Base-by-base conservation (phyloP, 2,797 vertebrate species). In the Sebastiscus albofasciatus region DNA sequence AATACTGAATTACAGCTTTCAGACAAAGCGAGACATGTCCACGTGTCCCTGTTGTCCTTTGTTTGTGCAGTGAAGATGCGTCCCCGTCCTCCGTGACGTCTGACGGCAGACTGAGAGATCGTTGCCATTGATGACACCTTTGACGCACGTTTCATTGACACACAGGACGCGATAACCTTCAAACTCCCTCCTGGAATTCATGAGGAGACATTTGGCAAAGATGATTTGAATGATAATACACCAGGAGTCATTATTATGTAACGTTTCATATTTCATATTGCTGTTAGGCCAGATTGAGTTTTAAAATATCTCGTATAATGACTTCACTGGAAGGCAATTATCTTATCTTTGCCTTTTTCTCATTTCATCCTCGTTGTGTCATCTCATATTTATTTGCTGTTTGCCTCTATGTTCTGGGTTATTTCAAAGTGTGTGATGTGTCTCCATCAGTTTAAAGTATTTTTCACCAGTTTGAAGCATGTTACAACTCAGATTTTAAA, bases 141-240 rank as follows among this genome's bases (percentile, higher is more conserved):
- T 56, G 54, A 67, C 4, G 2, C 52, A 8, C 27, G 1, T 69
- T 66, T 72, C 67, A 22, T 18, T 72, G 31, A 67, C 71, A 66
- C 12, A 4, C 26, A 13, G 74, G 62, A 34, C 11, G 13, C 2
- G 58, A 67, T 82, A 46, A 79, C 80, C 80, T 80, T 86, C 71
- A 72, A 33, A 72, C 34, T 67, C 26, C 55, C 34, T 11, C 29
- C 55, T 61, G 42, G 49, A 76, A 69, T 29, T 70, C 14, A 49
- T 9, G 1, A 55, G 60, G 69, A 62, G 70, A 75, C 75, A 33
- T 64, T 77, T 65, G 33, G 55, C 22, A 46, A 65, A n/a, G 72
- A 70, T 52, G 67, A 82, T 74, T 72, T 67, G 39, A 84, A 69
- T 72, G 33, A 75, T 78, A 77, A 72, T 34, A 66, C 14, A 60